A percentile compares a stretch with the other conserved stretches of the same genome.
phyloP scores from a whole-genome alignment of 2,888 invertebrate genomes.

The Palloptera scutellata region DNA sequence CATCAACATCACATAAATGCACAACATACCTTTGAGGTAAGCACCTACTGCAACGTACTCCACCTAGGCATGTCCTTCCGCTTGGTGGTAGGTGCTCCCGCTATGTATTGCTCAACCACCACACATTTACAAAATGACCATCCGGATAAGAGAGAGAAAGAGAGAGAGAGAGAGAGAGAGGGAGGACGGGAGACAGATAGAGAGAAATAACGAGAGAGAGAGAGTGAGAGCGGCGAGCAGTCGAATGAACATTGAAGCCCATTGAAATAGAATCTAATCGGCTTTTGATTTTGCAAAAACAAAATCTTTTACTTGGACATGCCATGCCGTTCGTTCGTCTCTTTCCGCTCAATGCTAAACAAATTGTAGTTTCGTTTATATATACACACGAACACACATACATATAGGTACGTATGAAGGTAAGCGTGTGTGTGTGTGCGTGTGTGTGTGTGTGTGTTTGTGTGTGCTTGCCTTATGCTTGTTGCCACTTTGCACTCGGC shows the following conservation, averaged over 20 bases:
- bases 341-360: constrained; percentile 5
- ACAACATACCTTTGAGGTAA: no score
- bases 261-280: constrained; percentile 58
- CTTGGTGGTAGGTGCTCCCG: neutral
- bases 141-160: constrained; percentile 42
- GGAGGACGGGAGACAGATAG: no score
- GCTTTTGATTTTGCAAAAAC: constrained; percentile 56
- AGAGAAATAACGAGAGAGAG: neutral
- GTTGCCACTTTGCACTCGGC: constrained; percentile 29
- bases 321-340: constrained; percentile 35
- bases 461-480: neutral
- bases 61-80: no score
- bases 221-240: neutral
- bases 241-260: constrained; percentile 34
- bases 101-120: neutral
- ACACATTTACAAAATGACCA: constrained; percentile 50
- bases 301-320: constrained; percentile 45
- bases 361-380: constrained; percentile 26
- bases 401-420: neutral
- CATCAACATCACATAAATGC: no score
- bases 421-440: neutral
- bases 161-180: neutral
- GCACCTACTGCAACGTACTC: no score
- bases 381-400: constrained; percentile 22
- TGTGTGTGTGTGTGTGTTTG: neutral